Conservation (phyloP, 2,888 invertebrate species). For the Vannuccia rotundouncinata region DNA sequence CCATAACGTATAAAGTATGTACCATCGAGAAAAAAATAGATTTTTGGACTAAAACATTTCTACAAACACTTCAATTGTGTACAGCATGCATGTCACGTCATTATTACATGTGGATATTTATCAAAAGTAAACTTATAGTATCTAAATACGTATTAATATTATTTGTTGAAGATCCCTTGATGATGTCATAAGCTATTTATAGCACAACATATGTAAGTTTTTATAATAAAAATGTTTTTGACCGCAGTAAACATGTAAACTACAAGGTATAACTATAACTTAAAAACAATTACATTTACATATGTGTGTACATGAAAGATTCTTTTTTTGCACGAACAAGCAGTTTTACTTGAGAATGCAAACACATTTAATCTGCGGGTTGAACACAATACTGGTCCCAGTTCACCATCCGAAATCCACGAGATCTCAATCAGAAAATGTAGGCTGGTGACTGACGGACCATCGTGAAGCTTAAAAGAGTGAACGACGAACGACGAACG, state of each 20-base stretch:
- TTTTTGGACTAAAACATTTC: slow-evolving; percentile 14
- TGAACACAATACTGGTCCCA: slow-evolving; percentile 4
- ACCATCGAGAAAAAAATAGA: background rate
- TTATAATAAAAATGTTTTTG: slow-evolving; percentile 5
- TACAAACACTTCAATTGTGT: slow-evolving; percentile 8
- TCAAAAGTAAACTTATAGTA: background rate
- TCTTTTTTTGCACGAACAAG: background rate
- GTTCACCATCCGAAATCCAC: background rate
- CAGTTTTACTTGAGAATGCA: slow-evolving; percentile 1
- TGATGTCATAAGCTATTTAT: slow-evolving; percentile 23
- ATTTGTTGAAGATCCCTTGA: slow-evolving; percentile 10
- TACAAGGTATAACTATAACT: slow-evolving; percentile 2
- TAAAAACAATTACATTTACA: slow-evolving; percentile 11
- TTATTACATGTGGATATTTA: background rate
- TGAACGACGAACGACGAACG: no score
- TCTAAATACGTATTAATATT: slow-evolving; percentile 6
- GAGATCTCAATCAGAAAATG: background rate
- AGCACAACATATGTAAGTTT: slow-evolving; percentile 6
- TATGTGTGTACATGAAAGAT: background rate
- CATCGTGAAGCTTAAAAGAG: background rate
- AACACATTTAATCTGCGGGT: slow-evolving; percentile 13
- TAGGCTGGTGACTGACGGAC: background rate
- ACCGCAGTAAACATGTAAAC: slow-evolving; percentile 17
- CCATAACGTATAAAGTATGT: no score
- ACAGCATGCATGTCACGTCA: background rate